Base-by-base conservation (phyloP, 1,140 invertebrate genomes). In the Caenorhabditis inopinata region DNA sequence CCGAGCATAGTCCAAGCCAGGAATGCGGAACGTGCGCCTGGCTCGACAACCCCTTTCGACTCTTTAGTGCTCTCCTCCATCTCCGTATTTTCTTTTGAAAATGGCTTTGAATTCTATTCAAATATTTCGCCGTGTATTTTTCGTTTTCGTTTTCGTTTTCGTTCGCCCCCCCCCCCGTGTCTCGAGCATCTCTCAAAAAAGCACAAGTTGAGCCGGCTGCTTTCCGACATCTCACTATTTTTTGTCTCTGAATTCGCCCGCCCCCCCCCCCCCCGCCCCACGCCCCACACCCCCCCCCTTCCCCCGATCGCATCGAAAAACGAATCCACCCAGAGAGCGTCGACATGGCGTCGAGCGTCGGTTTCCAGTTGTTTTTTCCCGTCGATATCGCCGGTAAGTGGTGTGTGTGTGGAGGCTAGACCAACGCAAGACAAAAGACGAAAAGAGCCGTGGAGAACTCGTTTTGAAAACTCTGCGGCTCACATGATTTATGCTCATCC, bases 401-500 rank as follows among this genome's bases (percentile, higher is more conserved):
- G 5, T 7, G 5, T 7, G 11, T 18, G 32, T 21, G 35, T 7
- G 11, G 5, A 38, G n/a, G n/a, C n/a, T n/a, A n/a, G n/a, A n/a
- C n/a, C n/a, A 68, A 38, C 29, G 32, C n/a, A 16, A 16, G 16
- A 21, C 27, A 32, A 58, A 58, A n/a, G 53, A 16, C 38, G 23
- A n/a, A 58, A 58, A 35, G 29, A 21, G 35, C n/a, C 23, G 27
- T 42, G n/a, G n/a, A n/a, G n/a, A n/a, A n/a, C n/a, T n/a, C n/a
- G n/a, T n/a, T n/a, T n/a, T n/a, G 38, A 68, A 68, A 38, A 32
- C 12, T 32, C 7, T 42, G n/a, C 16, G 32, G 29, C 58, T 68
- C 58, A 68, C 7, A 38, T 68, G 58, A 68, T 38, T 68, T 58
- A 58, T 58, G 53, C 53, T 68, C 58, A 68, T 68, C 58, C 58